Percentiles rank a stretch among this genome's conserved stretches.
phyloP scores from a whole-genome alignment of 2,888 invertebrate species.

The Drosophila nigritarsus region DNA sequence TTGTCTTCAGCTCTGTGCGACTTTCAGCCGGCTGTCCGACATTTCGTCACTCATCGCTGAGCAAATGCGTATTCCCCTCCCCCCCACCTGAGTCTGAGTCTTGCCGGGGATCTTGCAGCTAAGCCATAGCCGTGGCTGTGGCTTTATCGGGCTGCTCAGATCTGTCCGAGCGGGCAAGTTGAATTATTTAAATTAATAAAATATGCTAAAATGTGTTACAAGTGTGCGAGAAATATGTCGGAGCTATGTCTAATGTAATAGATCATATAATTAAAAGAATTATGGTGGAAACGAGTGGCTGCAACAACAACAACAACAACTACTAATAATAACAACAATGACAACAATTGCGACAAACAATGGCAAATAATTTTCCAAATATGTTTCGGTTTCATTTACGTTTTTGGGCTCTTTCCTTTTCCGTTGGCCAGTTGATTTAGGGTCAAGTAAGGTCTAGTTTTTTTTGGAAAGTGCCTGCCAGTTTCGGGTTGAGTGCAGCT shows the following conservation, averaged over 20 bases:
- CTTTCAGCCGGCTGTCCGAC: conserved; percentile 47
- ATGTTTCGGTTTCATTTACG: conserved; percentile 27
- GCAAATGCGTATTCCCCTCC: conserved; percentile 45
- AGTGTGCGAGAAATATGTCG: conserved; percentile 70
- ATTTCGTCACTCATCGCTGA: conserved; percentile 75
- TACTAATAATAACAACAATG: conserved; percentile 33
- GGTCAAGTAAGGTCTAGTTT: conserved; percentile 44
- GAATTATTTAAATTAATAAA: conserved; percentile 83
- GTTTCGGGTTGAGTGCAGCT: conserved; percentile 52
- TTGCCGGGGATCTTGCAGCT: conserved; percentile 22
- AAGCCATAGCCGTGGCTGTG: conserved; percentile 1
- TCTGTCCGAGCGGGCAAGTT: conserved; percentile 67
- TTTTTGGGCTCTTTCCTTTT: conserved; percentile 51
- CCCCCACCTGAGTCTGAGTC: neutral
- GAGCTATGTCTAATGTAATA: conserved; percentile 66
- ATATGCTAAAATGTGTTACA: conserved; percentile 82
- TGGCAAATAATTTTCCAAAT: conserved; percentile 74
- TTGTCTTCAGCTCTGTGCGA: conserved; percentile 36
- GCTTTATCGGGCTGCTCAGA: conserved; percentile 57
- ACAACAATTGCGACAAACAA: conserved; percentile 70
- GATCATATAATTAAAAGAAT: conserved; percentile 83
- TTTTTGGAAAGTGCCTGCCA: conserved; percentile 66
- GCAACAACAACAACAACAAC: conserved; percentile 24
- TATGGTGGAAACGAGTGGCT: conserved; percentile 68
- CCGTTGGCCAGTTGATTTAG: conserved; percentile 74